Evolutionary conservation across 1,140 invertebrate species (phyloP), one percentile per base, ranked within the genome.

Genomic region (Neodiprion fabricii): DNA sequence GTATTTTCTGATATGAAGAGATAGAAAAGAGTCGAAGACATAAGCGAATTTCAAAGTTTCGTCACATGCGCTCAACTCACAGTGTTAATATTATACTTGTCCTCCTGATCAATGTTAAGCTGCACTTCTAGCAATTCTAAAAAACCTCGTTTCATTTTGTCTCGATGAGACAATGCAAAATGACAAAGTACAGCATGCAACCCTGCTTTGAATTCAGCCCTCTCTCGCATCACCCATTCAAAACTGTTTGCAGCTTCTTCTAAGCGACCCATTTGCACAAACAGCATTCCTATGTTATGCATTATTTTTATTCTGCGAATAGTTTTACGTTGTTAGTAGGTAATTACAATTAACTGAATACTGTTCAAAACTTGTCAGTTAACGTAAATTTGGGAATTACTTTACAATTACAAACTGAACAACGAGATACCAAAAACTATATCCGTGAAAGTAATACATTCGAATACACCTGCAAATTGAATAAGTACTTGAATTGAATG

Each of bases 151-250:
- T 97, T 97, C 91, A 99, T 99, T 83, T 96, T 97, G 76, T 99
- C 97, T 9, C 93, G 92, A 89, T 99, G 98, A 23, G 94, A 96
- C 69, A 99, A 89, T 14, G 97, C 96, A 88, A 97, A 97, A 80
- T 98, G 97, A 83, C 97, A 98, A 8, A 99, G 87, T 71, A 99
- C 93, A 48, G 98, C 88, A 88, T 99, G 97, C 71, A 99, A 91
- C 53, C 97, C 96, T 68, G 90, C 89, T 80, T 94, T 95, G 82
- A 98, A 97, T 82, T 96, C 95, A 1, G 97, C 93, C 79, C 95
- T 94, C 84, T 99, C 97, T 74, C 95, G 94, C 96, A 99, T 98
- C 72, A 99, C 98, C 89, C 97, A 98, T 85, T 99, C 98, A 89
- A 99, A 99, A 83, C 96, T 97, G 14, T 95, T 95, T 48, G 97